Evolutionary conservation across 2,888 invertebrate species (phyloP).

Genomic region (Sesamia inferens): DNA sequence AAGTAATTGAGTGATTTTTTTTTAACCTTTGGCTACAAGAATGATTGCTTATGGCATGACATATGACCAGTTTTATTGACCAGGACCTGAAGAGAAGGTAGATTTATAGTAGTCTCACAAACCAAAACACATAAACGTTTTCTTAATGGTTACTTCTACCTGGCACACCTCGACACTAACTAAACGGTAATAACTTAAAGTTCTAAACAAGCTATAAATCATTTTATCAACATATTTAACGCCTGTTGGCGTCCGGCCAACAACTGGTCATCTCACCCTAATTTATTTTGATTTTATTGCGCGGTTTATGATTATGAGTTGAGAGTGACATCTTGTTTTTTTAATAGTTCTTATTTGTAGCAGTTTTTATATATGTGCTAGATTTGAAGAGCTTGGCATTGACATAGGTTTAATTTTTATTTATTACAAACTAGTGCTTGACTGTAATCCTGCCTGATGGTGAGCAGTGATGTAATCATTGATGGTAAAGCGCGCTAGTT

Average conservation of each 20-base stretch:
- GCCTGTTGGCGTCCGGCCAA: constrained; percentile 50
- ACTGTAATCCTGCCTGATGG: too few species aligned
- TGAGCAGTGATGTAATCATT: too few species aligned
- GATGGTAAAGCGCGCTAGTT: too few species aligned
- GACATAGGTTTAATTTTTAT: constrained; percentile 46
- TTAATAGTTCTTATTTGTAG: constrained; percentile 36
- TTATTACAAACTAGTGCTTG: too few species aligned
- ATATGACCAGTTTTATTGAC: not conserved
- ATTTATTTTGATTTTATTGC: constrained; percentile 65
- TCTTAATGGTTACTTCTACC: constrained; percentile 10
- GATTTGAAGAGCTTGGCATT: constrained; percentile 54
- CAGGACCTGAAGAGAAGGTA: not conserved
- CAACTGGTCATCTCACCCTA: constrained; percentile 40
- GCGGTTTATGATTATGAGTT: constrained; percentile 56
- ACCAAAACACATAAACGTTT: constrained; percentile 24
- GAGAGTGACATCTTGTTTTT: constrained; percentile 60
- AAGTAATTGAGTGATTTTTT: too few species aligned
- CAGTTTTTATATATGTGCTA: constrained; percentile 17
- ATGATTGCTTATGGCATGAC: not conserved
- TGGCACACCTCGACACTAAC: constrained; percentile 27
- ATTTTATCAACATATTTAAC: constrained; percentile 55
- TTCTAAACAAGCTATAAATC: constrained; percentile 56
- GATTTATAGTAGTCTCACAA: constrained; percentile 2
- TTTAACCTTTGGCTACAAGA: too few species aligned
- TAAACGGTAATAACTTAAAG: constrained; percentile 49